phyloP scores from a whole-genome alignment of 2,888 invertebrate genomes.

The Andricus quercusramuli region DNA sequence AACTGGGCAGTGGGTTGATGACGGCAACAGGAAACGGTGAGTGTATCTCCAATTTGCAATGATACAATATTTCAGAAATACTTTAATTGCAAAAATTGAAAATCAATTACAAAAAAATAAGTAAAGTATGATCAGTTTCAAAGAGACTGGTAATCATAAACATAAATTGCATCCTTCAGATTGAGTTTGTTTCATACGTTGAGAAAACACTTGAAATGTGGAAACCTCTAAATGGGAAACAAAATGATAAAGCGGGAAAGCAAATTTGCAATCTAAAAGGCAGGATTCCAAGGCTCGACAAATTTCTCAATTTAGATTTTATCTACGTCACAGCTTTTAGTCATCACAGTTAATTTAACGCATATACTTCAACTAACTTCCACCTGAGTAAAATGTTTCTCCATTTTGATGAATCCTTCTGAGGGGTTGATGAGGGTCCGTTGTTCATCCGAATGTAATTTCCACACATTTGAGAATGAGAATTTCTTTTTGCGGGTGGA shows the following conservation, averaged over 20 bases:
- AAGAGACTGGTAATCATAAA: no score
- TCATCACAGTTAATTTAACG: not conserved
- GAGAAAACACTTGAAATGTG: not conserved
- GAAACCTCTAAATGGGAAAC: not conserved
- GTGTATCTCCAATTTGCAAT: constrained; percentile 48
- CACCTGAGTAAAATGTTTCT: not conserved
- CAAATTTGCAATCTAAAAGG: not conserved
- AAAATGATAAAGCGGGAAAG: not conserved
- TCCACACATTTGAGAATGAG: no score
- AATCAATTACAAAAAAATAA: no score
- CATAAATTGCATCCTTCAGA: not conserved
- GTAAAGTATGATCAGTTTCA: no score
- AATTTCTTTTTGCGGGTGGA: no score
- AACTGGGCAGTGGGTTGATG: constrained; percentile 84
- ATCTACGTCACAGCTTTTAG: constrained; percentile 37
- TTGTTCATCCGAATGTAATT: no score
- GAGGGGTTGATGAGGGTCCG: no score
- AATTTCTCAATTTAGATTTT: constrained; percentile 55
- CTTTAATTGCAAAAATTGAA: no score
- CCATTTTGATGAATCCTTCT: no score
- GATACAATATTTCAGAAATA: not conserved
- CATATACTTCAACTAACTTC: constrained; percentile 4
- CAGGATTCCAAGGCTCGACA: constrained; percentile 34
- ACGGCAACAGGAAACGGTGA: constrained; percentile 92
- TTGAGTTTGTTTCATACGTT: not conserved